Evolutionary conservation across 2,113 vertebrate genomes (phyloP).

Genomic region (Apus apus): DNA sequence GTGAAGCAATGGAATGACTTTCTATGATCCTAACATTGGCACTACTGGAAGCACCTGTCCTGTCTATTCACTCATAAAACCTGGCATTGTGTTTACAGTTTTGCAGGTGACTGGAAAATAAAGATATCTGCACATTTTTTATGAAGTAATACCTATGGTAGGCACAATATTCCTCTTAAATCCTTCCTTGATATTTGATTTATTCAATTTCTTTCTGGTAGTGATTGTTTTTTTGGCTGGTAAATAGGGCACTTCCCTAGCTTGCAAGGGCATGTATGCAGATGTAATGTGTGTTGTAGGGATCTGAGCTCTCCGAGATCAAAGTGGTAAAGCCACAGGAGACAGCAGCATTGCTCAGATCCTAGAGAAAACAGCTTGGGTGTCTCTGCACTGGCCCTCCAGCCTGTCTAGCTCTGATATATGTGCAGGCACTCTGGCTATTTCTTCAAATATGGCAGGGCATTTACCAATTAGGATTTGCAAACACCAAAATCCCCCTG

Average conservation of each 20-base stretch:
- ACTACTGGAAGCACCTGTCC: neutral
- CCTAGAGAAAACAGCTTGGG: neutral
- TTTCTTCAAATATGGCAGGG: neutral
- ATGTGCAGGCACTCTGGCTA: neutral
- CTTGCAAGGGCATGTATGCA: neutral
- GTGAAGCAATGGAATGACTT: neutral
- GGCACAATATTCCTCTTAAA: neutral
- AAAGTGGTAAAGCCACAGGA: neutral
- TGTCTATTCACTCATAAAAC: neutral
- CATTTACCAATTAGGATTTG: neutral
- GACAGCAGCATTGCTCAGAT: neutral
- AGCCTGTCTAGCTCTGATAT: neutral
- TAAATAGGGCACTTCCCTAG: neutral
- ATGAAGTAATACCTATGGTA: neutral
- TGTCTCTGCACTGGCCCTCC: neutral
- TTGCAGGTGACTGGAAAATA: neutral
- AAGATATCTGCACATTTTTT: neutral
- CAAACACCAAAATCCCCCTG: neutral
- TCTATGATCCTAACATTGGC: neutral
- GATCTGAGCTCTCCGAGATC: conserved; percentile 22
- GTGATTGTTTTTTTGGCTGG: neutral
- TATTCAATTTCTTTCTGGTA: neutral
- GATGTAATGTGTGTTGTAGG: neutral
- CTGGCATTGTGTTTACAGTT: neutral
- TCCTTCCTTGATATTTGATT: neutral